Evolutionary conservation across 1,140 invertebrate species (phyloP), one percentile per base, ranked within the genome.

Genomic region (Hyles euphorbiae): DNA sequence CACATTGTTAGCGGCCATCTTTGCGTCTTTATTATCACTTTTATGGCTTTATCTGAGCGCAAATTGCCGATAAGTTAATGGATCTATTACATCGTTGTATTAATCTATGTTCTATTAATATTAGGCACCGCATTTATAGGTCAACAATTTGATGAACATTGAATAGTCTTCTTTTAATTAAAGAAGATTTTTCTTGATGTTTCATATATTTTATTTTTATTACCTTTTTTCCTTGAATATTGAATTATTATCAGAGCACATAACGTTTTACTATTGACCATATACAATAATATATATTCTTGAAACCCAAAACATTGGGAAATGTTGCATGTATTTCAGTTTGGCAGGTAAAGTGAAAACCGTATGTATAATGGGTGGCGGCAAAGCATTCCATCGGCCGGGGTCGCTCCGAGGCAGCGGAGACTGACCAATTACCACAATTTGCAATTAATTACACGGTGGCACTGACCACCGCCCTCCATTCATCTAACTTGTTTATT

Each of bases 401-500:
- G 33, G 50, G 49, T 22, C 7, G 47, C 9, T 48, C n/a, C 8
- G 11, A 11, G 6, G 10, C 22, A 8, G 36, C 58, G 47, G 56
- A 45, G 52, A 58, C 53, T 50, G 51, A 53, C 53, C 57, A 64
- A 67, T 68, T 66, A 65, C 64, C 60, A 61, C 66, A 72, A 69
- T 69, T 72, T 72, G 67, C 60, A 69, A 69, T 69, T 72, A 69
- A 69, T 72, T 72, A 72, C 70, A 57, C 53, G 51, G 52, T 53
- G 48, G 12, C 44, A 49, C 47, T 63, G 62, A 66, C 57, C 65
- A 51, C 54, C 60, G 57, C 57, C 58, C 55, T 34, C 45, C 53
- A 46, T 50, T 32, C 53, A 33, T 54, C 45, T 54, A 57, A 59
- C 46, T 63, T 69, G 61, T 69, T 69, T 63, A 57, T 52, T 51